These are phyloP conservation scores for Crocuta crocuta DNA, from an alignment of 2,113 vertebrate genomes.

Conservation along the genomic window DNA sequence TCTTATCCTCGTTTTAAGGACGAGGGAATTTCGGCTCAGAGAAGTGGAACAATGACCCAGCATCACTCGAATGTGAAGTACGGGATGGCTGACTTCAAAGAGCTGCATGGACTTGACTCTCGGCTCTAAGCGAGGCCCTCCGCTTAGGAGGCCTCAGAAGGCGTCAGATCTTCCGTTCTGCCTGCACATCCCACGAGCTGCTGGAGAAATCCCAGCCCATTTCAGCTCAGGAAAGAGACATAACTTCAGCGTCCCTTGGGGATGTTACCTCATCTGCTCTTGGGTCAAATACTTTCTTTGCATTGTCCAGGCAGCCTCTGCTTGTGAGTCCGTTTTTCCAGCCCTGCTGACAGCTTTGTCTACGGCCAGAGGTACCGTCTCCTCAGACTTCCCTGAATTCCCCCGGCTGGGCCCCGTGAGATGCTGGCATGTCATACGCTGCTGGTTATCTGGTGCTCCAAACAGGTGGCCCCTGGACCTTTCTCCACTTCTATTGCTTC, in stretches of 20 bases:
- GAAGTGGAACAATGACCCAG: neutral
- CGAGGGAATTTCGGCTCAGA: neutral
- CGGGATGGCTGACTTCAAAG: neutral
- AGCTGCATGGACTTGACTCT: neutral
- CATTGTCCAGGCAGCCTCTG: neutral
- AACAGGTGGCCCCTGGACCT: neutral
- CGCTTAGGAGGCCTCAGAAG: too few species aligned
- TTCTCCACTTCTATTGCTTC: neutral
- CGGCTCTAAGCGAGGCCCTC: neutral
- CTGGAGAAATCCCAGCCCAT: neutral
- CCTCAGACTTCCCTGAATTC: too few species aligned
- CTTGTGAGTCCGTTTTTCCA: neutral
- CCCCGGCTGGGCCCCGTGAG: accelerated
- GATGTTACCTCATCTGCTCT: neutral
- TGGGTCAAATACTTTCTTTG: neutral
- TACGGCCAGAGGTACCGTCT: neutral
- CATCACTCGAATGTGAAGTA: neutral
- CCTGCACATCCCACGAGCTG: neutral
- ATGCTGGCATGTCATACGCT: neutral
- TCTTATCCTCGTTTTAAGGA: neutral
- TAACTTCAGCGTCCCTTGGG: neutral
- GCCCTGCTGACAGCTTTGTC: neutral
- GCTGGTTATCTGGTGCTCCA: neutral
- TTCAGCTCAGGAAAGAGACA: neutral
- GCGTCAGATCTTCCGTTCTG: accelerated